Conservation (phyloP, 2,888 invertebrate species). For the Glaucopsyche alexis region DNA sequence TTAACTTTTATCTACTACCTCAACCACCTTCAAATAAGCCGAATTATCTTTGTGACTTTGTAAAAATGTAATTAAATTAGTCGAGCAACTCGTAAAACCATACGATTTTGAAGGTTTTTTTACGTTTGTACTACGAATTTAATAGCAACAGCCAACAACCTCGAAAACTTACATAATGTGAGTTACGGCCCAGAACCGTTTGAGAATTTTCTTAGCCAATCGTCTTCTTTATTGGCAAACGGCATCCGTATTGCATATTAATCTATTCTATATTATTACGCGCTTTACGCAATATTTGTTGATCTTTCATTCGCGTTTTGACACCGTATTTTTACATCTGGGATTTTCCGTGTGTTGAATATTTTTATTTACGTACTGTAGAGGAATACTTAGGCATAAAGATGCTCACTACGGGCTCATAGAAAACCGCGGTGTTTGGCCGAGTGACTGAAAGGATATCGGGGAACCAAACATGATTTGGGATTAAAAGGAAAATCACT, state of each 20-base stretch:
- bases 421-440: too few species aligned
- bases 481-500: too few species aligned
- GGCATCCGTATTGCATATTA: constrained; percentile 50
- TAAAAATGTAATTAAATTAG: constrained; percentile 4
- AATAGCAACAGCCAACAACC: constrained; percentile 30
- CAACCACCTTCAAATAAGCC: constrained; percentile 5
- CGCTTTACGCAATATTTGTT: constrained; percentile 10
- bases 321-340: background rate
- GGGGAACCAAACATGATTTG: too few species aligned
- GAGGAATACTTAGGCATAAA: too few species aligned
- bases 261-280: constrained; percentile 41
- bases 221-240: constrained; percentile 52
- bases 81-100: constrained; percentile 28
- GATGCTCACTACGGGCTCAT: too few species aligned
- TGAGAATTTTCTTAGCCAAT: constrained; percentile 62
- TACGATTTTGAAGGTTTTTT: constrained; percentile 22
- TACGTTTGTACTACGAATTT: constrained; percentile 19
- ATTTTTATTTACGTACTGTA: background rate
- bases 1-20: background rate
- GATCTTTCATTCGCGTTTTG: background rate
- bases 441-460: too few species aligned
- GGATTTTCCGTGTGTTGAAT: background rate
- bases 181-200: constrained; percentile 55
- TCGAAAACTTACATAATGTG: constrained; percentile 51
- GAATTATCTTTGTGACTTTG: background rate